Percentiles rank a stretch among this genome's conserved stretches.
Conservation (phyloP, 2,888 invertebrate species). For the Chirona hameri region DNA sequence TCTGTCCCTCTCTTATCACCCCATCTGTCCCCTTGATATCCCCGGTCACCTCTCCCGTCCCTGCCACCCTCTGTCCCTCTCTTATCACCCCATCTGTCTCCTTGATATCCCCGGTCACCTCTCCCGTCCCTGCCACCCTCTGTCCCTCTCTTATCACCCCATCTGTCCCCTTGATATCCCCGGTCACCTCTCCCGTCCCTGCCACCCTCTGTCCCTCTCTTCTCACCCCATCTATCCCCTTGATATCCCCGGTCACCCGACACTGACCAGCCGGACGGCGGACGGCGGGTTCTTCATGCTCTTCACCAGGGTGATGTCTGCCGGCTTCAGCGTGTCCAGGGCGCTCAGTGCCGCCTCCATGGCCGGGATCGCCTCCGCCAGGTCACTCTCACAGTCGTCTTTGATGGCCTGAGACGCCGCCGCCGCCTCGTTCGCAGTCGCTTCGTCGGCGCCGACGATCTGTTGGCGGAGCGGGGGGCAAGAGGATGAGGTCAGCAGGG, state of each 20-base stretch:
- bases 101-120: not conserved
- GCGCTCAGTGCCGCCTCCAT: conserved; percentile 70
- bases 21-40: no score
- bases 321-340: conserved; percentile 77
- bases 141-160: no score
- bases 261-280: conserved; percentile 69
- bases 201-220: conserved; percentile 66
- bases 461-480: conserved; percentile 13
- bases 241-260: conserved; percentile 63
- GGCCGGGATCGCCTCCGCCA: conserved; percentile 81
- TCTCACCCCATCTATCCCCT: not conserved
- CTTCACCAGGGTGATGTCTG: conserved; percentile 78
- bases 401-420: conserved; percentile 77
- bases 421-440: conserved; percentile 80
- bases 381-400: conserved; percentile 86
- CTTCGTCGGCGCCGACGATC: conserved; percentile 78
- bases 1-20: no score
- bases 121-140: no score
- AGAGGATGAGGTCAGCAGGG: not conserved
- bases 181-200: no score
- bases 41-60: no score
- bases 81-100: no score
- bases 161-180: conserved; percentile 48
- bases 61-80: no score
- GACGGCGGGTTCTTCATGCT: conserved; percentile 85